Conservation (phyloP, 2,113 vertebrate genomes). For the Abramis brama region DNA sequence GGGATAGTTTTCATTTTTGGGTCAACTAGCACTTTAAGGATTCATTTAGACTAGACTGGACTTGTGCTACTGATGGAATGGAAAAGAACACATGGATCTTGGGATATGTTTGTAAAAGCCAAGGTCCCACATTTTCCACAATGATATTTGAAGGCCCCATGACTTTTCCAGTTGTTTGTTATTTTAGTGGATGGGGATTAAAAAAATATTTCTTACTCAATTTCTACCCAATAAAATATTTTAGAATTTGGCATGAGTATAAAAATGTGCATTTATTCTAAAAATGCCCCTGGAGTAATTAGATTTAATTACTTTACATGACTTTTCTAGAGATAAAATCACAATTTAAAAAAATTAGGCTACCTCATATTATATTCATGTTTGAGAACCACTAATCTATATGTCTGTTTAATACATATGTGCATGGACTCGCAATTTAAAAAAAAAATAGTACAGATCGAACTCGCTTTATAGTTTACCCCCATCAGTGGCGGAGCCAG, state of each 20-base stretch:
- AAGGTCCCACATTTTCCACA: neutral
- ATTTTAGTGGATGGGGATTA: neutral
- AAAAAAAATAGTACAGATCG: too few species aligned
- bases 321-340: neutral
- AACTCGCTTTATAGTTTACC: too few species aligned
- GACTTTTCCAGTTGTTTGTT: neutral
- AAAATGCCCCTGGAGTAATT: neutral
- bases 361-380: neutral
- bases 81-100: neutral
- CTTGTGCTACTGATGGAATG: neutral
- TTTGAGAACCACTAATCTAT: too few species aligned
- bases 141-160: neutral
- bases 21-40: neutral
- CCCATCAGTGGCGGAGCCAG: too few species aligned
- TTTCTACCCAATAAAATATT: neutral
- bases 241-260: neutral
- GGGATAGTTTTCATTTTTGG: too few species aligned
- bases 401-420: too few species aligned
- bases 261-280: neutral
- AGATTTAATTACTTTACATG: neutral
- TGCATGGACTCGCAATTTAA: too few species aligned
- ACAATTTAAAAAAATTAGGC: too few species aligned
- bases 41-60: neutral
- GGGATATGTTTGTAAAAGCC: neutral
- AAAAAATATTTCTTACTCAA: neutral